These are phyloP conservation scores for Mormyrus proboscirostris DNA, from an alignment of 2,797 vertebrate species.

Conservation along the genomic window DNA sequence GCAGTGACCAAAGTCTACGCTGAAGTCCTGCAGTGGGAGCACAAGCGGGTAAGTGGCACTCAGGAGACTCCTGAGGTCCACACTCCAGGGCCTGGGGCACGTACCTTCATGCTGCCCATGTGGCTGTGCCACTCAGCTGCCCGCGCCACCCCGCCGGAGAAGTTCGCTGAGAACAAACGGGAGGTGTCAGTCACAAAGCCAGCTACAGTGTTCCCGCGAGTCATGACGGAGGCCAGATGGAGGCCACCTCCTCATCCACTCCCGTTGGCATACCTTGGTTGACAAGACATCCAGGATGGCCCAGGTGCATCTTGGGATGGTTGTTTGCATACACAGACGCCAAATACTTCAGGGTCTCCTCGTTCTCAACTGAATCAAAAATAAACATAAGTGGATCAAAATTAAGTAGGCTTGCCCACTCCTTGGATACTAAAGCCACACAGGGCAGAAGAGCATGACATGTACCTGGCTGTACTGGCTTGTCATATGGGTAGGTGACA, in stretches of 20 bases:
- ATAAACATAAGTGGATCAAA: neutral
- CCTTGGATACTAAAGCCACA: neutral
- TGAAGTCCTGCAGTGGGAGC: constrained; percentile 79
- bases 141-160: constrained; percentile 82
- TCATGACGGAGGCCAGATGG: neutral
- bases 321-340: constrained; percentile 87
- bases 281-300: constrained; percentile 78
- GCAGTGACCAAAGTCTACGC: constrained; percentile 84
- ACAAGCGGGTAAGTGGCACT: neutral
- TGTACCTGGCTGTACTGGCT: constrained; percentile 82
- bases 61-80: neutral
- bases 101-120: constrained; percentile 95
- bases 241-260: neutral
- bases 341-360: constrained; percentile 86
- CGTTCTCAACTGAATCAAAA: constrained; percentile 73
- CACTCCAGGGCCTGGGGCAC: neutral
- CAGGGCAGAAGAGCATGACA: neutral
- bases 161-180: constrained; percentile 51
- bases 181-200: neutral
- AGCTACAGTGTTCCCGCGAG: neutral
- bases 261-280: constrained; percentile 58
- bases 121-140: constrained; percentile 89
- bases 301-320: constrained; percentile 85
- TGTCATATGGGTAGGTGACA: constrained; percentile 89
- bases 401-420: neutral